Conservation (phyloP, 1,140 invertebrate genomes). For the Acromyrmex echinatior region DNA sequence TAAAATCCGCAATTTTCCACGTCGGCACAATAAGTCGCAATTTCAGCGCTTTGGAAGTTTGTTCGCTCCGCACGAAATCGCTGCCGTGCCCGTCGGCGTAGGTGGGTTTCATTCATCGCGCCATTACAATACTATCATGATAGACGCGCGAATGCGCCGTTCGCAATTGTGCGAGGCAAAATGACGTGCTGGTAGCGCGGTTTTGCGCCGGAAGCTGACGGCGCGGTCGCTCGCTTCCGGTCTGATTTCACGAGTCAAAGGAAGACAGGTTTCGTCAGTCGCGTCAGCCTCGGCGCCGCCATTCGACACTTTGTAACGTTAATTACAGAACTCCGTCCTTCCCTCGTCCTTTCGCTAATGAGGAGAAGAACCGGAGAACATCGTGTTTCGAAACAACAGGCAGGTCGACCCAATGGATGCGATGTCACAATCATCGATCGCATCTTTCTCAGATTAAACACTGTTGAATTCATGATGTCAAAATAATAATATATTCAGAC, state of each 20-base stretch:
- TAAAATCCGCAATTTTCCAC: conserved; percentile 61
- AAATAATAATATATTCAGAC: no score
- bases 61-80: conserved; percentile 47
- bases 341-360: conserved; percentile 40
- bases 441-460: neutral
- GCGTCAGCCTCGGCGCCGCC: conserved; percentile 24
- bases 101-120: conserved; percentile 45
- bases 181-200: conserved; percentile 60
- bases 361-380: conserved; percentile 14
- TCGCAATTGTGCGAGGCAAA: conserved; percentile 62
- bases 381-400: conserved; percentile 2
- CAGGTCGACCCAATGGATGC: neutral
- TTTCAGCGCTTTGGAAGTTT: conserved; percentile 61
- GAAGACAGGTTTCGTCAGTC: conserved; percentile 63
- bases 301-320: conserved; percentile 63
- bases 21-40: conserved; percentile 58
- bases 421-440: conserved; percentile 11
- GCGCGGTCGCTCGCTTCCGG: conserved; percentile 70
- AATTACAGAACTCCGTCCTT: conserved; percentile 65
- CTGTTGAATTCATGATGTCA: no score
- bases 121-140: conserved; percentile 65
- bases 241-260: conserved; percentile 74
- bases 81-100: conserved; percentile 17
- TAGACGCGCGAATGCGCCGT: conserved; percentile 23
- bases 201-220: conserved; percentile 66